phyloP scores from a whole-genome alignment of 2,113 vertebrate genomes.

The Pygoscelis adeliae region DNA sequence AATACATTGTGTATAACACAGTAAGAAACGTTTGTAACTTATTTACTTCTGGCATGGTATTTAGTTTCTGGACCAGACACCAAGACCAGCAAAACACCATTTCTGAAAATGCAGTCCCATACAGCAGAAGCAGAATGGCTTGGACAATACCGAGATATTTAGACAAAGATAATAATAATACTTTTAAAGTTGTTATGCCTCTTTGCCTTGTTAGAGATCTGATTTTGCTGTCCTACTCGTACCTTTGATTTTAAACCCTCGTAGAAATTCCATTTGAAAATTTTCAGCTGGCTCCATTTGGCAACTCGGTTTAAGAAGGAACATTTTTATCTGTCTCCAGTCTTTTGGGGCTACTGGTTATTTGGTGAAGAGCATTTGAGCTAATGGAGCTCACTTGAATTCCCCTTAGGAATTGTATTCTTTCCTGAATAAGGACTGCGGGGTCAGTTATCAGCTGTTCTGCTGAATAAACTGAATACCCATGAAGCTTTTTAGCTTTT shows the following conservation, averaged over 20 bases:
- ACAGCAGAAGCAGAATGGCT: neutral
- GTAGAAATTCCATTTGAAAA: conserved; percentile 47
- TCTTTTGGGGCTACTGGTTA: conserved; percentile 48
- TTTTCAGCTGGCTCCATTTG: conserved; percentile 23
- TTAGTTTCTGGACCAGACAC: neutral
- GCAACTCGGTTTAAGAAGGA: conserved; percentile 12
- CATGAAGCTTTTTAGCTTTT: conserved; percentile 41
- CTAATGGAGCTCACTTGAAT: conserved; percentile 50
- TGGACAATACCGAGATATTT: neutral
- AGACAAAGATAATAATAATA: neutral
- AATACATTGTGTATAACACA: neutral
- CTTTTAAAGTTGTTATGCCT: neutral
- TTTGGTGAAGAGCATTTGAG: conserved; percentile 57
- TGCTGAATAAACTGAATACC: conserved; percentile 48
- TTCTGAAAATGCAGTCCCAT: neutral
- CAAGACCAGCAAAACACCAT: neutral
- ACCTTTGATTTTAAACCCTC: conserved; percentile 23
- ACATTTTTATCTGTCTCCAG: neutral
- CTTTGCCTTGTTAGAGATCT: neutral
- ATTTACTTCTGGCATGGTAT: neutral
- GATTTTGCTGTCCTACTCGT: conserved; percentile 5
- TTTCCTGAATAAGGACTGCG: neutral
- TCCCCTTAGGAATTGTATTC: conserved; percentile 34
- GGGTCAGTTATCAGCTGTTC: conserved; percentile 54
- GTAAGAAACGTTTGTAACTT: neutral